A percentile compares a stretch with the other conserved stretches of the same genome.
phyloP scores from a whole-genome alignment of 2,797 vertebrate species.

The Onychomys leucogaster region DNA sequence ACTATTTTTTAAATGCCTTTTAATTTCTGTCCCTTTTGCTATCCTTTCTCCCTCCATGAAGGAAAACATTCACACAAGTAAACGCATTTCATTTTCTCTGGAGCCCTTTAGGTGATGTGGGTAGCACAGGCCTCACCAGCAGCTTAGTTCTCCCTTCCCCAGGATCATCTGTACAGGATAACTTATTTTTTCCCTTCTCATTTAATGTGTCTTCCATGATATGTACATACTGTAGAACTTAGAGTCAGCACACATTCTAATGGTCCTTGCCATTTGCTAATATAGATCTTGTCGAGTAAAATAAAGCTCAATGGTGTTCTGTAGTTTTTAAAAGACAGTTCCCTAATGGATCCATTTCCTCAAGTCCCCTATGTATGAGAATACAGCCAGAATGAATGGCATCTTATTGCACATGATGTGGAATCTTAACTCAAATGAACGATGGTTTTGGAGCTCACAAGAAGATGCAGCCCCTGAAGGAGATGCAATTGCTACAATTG shows the following conservation, averaged over 20 bases:
- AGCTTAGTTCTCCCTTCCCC: accelerated
- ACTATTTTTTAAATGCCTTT: not conserved
- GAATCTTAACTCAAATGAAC: not conserved
- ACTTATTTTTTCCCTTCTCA: not conserved
- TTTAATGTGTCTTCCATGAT: not conserved
- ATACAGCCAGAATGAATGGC: not conserved
- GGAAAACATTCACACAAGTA: not conserved
- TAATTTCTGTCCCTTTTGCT: not conserved
- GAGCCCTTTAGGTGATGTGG: not conserved
- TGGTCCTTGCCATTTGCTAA: not conserved
- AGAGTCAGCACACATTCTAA: not conserved
- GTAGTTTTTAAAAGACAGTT: not conserved
- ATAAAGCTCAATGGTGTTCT: not conserved
- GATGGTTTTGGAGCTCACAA: not conserved
- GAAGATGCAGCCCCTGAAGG: not conserved
- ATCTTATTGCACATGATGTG: not conserved
- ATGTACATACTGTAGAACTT: not conserved
- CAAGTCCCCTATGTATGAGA: not conserved
- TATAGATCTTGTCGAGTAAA: not conserved
- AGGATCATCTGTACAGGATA: not conserved
- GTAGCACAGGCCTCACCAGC: not conserved
- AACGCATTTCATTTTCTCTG: not conserved
- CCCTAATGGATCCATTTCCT: not conserved
- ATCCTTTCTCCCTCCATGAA: not conserved
- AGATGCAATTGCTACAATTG: not conserved